These are phyloP conservation scores for Ophioderma brevispina DNA, from an alignment of 35 echinoderm and acorn worm species.

Conservation along the genomic window DNA sequence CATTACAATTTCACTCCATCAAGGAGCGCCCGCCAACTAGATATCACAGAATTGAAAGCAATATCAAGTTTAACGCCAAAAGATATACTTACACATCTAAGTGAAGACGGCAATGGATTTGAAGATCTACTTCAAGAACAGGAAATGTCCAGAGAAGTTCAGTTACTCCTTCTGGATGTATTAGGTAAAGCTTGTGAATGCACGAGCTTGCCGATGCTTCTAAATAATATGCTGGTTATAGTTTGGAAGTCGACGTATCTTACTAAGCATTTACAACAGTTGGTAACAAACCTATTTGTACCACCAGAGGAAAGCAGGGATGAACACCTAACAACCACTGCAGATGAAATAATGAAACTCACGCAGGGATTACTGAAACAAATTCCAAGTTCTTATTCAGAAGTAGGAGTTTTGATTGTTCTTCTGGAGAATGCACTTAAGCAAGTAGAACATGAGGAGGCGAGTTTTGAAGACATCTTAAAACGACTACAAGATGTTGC, in stretches of 20 bases:
- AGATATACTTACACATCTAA: slow-evolving; percentile 19
- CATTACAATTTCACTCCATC: too few relatives aligned
- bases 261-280: slow-evolving; percentile 11
- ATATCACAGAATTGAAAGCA: slow-evolving; percentile 25
- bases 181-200: slow-evolving; percentile 27
- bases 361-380: too few relatives aligned
- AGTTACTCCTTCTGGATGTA: not conserved
- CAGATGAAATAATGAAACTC: too few relatives aligned
- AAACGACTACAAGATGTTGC: not conserved
- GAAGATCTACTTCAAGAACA: slow-evolving; percentile 28
- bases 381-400: too few relatives aligned
- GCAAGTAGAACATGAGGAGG: not conserved
- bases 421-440: too few relatives aligned
- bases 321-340: not conserved
- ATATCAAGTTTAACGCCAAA: not conserved
- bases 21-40: not conserved
- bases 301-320: not conserved
- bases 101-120: not conserved
- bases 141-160: slow-evolving; percentile 49
- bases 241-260: slow-evolving; percentile 20
- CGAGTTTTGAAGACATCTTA: not conserved
- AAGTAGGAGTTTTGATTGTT: too few relatives aligned
- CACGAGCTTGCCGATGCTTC: not conserved
- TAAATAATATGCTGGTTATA: not conserved
- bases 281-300: not conserved